Evolutionary conservation across 2,888 invertebrate genomes (phyloP).

Genomic region (Cataglyphis livida): DNA sequence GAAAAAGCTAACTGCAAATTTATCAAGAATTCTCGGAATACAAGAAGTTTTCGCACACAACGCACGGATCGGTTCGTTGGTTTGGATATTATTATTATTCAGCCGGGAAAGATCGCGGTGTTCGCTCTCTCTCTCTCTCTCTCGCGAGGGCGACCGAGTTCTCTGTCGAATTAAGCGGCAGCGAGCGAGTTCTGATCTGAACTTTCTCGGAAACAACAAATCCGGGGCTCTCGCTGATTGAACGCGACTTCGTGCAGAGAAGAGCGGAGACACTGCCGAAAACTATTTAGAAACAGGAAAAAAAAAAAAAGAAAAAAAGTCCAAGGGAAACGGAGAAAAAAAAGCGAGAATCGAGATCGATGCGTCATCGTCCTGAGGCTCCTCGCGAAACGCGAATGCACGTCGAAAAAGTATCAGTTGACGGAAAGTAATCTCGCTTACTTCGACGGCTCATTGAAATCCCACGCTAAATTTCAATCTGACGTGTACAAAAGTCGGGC

Average conservation of each 20-base stretch:
- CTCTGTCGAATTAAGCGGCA: slow-evolving; percentile 21
- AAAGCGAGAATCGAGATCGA: slow-evolving; percentile 56
- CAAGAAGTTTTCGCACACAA: slow-evolving; percentile 6
- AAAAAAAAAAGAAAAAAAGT: neutral
- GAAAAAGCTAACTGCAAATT: neutral
- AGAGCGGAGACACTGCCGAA: neutral
- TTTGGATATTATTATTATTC: slow-evolving; percentile 26
- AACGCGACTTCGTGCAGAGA: slow-evolving; percentile 7
- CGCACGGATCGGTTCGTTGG: slow-evolving; percentile 6
- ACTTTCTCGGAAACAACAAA: slow-evolving; percentile 40
- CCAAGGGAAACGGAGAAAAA: neutral
- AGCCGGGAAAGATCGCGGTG: neutral
- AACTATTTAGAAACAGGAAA: slow-evolving; percentile 26
- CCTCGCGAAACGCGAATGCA: slow-evolving; percentile 57
- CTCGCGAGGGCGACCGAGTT: slow-evolving; percentile 18
- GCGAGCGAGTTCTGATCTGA: slow-evolving; percentile 20
- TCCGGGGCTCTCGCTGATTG: slow-evolving; percentile 34
- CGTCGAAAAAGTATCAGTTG: slow-evolving; percentile 73
- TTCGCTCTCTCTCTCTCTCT: neutral
- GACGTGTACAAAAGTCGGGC: slow-evolving; percentile 77
- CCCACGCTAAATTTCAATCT: slow-evolving; percentile 84
- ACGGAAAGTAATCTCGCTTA: slow-evolving; percentile 79
- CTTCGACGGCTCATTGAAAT: slow-evolving; percentile 79
- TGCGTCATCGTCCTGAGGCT: slow-evolving; percentile 60
- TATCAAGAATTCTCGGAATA: neutral